These are phyloP conservation scores for Odontocolon sp. DNA, from an alignment of 2,888 invertebrate genomes.

Conservation along the genomic window DNA sequence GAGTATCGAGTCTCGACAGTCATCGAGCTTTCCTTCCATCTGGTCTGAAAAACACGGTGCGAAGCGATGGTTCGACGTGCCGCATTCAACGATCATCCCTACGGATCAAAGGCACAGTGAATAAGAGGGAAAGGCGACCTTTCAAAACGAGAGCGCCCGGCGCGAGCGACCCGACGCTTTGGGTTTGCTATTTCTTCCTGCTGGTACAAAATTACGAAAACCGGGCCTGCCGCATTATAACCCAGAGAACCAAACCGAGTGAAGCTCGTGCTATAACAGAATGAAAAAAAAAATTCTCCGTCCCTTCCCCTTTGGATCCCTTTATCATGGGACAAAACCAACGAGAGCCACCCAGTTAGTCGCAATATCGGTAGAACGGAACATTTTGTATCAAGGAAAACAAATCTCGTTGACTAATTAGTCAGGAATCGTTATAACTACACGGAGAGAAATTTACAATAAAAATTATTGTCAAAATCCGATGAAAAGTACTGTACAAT, in stretches of 20 bases:
- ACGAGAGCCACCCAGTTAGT: constrained; percentile 27
- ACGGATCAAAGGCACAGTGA: constrained; percentile 52
- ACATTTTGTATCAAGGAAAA: constrained; percentile 9
- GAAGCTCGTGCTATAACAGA: constrained; percentile 49
- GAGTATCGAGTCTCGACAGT: constrained; percentile 43
- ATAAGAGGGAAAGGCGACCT: constrained; percentile 54
- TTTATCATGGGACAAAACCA: constrained; percentile 40
- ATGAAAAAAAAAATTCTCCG: constrained; percentile 30
- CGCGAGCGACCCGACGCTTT: constrained; percentile 51
- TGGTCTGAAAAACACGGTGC: constrained; percentile 40
- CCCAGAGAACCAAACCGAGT: constrained; percentile 31
- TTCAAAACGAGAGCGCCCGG: constrained; percentile 56
- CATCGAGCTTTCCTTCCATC: no score
- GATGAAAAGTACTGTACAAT: no score
- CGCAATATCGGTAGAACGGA: constrained; percentile 29
- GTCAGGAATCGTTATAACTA: constrained; percentile 39
- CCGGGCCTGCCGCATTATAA: constrained; percentile 49
- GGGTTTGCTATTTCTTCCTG: constrained; percentile 32
- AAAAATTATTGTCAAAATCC: no score
- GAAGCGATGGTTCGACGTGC: constrained; percentile 37
- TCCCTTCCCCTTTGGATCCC: neutral
- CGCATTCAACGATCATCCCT: constrained; percentile 57
- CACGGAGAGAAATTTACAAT: no score
- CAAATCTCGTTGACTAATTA: constrained; percentile 53
- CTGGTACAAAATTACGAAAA: constrained; percentile 49